These are phyloP conservation scores for Tragelaphus eurycerus DNA, from an alignment of 2,797 vertebrate species.

Conservation along the genomic window DNA sequence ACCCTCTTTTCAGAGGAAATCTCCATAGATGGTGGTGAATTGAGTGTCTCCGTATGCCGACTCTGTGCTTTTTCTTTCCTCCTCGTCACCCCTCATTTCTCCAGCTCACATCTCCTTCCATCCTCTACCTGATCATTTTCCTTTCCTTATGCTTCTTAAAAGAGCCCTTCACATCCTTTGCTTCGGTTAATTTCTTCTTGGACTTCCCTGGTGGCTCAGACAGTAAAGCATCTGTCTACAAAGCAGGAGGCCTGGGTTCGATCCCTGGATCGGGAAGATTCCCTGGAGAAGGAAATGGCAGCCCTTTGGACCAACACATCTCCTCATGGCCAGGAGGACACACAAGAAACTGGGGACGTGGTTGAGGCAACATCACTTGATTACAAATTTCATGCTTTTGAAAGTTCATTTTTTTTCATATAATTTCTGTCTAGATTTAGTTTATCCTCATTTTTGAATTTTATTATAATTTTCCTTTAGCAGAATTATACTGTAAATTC, in stretches of 20 bases:
- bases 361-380: background rate
- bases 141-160: background rate
- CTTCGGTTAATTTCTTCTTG: background rate
- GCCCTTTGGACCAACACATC: background rate
- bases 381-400: background rate
- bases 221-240: too few species aligned
- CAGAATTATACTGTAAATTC: background rate
- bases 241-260: too few species aligned
- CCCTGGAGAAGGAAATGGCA: too few species aligned
- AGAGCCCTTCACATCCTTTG: background rate
- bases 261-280: too few species aligned
- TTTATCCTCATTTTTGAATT: background rate
- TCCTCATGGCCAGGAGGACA: background rate
- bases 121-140: background rate
- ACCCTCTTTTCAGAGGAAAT: conserved; percentile 68
- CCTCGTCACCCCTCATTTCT: background rate
- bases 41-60: background rate
- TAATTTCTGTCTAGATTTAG: background rate
- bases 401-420: background rate
- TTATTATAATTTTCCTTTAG: background rate
- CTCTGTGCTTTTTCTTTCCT: background rate
- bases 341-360: background rate
- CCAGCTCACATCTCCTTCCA: background rate
- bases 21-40: conserved; percentile 58
- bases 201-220: too few species aligned